phyloP scores from a whole-genome alignment of 2,113 vertebrate species.

The Pterocles gutturalis region DNA sequence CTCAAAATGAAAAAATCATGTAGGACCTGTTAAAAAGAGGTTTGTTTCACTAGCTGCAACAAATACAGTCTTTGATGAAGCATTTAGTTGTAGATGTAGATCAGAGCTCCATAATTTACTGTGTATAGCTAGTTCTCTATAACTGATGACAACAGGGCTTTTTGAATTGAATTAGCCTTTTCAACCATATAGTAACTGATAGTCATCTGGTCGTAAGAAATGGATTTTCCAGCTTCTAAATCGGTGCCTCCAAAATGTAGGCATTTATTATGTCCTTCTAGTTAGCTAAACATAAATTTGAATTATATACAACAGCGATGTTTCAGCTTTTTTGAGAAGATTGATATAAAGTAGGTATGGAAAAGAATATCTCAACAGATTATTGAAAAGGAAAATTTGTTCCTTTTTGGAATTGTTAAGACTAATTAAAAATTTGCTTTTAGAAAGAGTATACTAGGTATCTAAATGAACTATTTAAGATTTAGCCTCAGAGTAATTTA shows the following conservation, averaged over 20 bases:
- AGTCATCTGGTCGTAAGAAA: not conserved
- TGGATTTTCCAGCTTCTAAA: not conserved
- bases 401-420: not conserved
- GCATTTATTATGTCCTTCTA: not conserved
- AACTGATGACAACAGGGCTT: not conserved
- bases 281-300: not conserved
- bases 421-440: not conserved
- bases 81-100: not conserved
- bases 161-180: not conserved
- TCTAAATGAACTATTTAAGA: not conserved
- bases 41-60: not conserved
- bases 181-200: not conserved
- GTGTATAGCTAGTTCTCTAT: not conserved
- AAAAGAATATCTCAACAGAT: not conserved
- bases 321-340: not conserved
- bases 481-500: not conserved
- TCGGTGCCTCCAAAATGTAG: not conserved
- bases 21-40: not conserved
- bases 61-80: not conserved
- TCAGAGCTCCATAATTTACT: not conserved
- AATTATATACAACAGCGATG: not conserved
- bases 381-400: not conserved
- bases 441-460: not conserved
- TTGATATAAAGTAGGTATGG: not conserved
- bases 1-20: not conserved